Evolutionary conservation across 1,140 invertebrate genomes (phyloP).

Genomic region (Microplitis demolitor): DNA sequence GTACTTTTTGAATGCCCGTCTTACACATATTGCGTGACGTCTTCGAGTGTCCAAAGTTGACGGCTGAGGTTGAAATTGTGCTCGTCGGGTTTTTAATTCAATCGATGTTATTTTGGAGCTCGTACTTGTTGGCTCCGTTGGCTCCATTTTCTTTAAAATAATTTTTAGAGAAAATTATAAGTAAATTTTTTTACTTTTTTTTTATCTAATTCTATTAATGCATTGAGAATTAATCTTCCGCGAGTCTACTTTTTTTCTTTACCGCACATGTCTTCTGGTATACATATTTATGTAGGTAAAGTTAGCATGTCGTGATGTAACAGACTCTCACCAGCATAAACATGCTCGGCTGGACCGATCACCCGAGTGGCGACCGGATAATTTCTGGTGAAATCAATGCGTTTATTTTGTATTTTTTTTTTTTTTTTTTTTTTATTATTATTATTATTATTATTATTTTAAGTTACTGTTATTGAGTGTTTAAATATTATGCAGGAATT

Average conservation of each 20-base stretch:
- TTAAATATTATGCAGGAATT: background rate
- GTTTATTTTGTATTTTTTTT: slow-evolving; percentile 6
- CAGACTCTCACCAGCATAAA: slow-evolving; percentile 18
- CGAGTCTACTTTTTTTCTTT: background rate
- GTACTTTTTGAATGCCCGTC: slow-evolving; percentile 83
- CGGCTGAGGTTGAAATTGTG: slow-evolving; percentile 65
- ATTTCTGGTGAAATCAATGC: slow-evolving; percentile 28
- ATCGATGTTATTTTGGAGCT: slow-evolving; percentile 41
- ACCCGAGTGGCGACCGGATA: slow-evolving; percentile 17
- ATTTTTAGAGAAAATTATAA: slow-evolving; percentile 7
- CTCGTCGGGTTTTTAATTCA: slow-evolving; percentile 54
- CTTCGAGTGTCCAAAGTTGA: slow-evolving; percentile 74
- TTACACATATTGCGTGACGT: slow-evolving; percentile 81
- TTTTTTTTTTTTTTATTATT: slow-evolving; percentile 1
- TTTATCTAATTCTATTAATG: background rate
- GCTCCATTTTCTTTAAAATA: slow-evolving; percentile 41
- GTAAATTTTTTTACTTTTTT: background rate
- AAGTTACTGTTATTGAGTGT: background rate
- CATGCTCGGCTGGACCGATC: slow-evolving; percentile 19
- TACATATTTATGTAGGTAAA: slow-evolving; percentile 4
- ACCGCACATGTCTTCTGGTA: background rate
- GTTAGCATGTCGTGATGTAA: slow-evolving; percentile 17
- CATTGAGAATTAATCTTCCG: background rate
- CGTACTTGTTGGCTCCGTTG: slow-evolving; percentile 26
- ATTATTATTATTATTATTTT: background rate